Evolutionary conservation across 2,888 invertebrate species (phyloP), one percentile per base, ranked within the genome.

Genomic region (Venustoraphidia nigricollis): DNA sequence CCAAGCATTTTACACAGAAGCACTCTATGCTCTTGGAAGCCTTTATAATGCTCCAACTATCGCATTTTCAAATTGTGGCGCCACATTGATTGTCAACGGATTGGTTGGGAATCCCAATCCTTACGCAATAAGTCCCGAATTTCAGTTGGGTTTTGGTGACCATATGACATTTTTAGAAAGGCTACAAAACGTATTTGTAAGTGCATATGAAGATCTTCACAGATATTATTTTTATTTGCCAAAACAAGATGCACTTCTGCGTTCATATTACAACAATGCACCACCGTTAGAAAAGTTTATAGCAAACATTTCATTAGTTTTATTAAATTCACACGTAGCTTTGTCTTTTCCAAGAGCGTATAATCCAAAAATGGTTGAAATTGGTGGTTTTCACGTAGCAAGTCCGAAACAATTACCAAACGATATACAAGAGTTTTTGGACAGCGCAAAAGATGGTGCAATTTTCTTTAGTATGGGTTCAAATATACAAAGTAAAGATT

Each of bases 151-250:
- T 2, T 61, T 55, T 41, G 54, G 57, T 2, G 59, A 61, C 39
- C 53, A 58, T 13, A 66, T 66, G 64, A 59, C 51, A 8, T 64
- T 66, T 45, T 47, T 53, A 27, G 55, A 66, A 50, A 54, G 66
- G 39, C 46, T 59, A 9, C 34, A 52, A 14, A 67, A 66, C 53
- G 55, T 59, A 2, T 27, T 54, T n/a, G 9, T 46, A 2, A 45
- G 46, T 10, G 14, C 55, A 8, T 8, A 50, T 9, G 36, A 41
- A 8, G 48, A 50, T 9, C 14, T 45, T 3, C 45, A 49, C 34
- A 9, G 41, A 4, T 27, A 47, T 34, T 52, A 41, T 34, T 52
- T 45, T 10, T 50, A 48, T 37, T 45, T 50, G 11, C 49, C 50
- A 2, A 27, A 34, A 40, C 53, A 54, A 53, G 36, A 51, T 27